Base-by-base conservation (phyloP, 2,113 vertebrate genomes). In the Rhabdomys dilectus region DNA sequence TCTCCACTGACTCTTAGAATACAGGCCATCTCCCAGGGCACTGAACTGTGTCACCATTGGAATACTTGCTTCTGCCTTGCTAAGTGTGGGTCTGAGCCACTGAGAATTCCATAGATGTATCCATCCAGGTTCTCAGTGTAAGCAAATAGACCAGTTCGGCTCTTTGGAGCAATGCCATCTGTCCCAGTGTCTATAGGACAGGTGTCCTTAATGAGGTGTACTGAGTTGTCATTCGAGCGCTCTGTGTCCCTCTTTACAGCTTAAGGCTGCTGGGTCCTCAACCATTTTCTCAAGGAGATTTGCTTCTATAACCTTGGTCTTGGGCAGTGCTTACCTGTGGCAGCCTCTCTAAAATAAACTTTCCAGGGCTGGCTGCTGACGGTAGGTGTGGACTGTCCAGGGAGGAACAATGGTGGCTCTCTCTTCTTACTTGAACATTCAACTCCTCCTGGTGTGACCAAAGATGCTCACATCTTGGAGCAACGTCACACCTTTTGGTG, bases 61-160 rank as follows among this genome's bases (percentile, higher is more conserved):
- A 78, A 42, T 1, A 10, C 62, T 88, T 78, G 58, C n/a, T 85
- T 93, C 68, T 56, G 66, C 45, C 89, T 96, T 78, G 76, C n/a
- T 42, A 34, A 66, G 72, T 56, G 12, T 60, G 29, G 8, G 5
- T 51, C 4, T 42, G 48, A 81, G 31, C 9, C 51, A 4, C 72
- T 64, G 62, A 73, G 96, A 93, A 86, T 78, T 93, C 39, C 39
- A 19, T 29, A 8, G 45, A 68, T 84, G 24, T 19, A 39, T 29
- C n/a, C 15, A 1, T 76, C 24, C 24, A 58, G 3, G n/a, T 17
- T 10, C 4, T 56, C 45, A 36, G 6, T 15, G 1, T 2, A 7
- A 64, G 36, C 39, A 11, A 66, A 58, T 19, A 15, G 56, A 45
- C 29, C 22, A 19, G 7, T 45, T 91, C 11, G 53, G 22, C 42